Evolutionary conservation across 2,888 invertebrate genomes (phyloP).

Genomic region (Drosophila algonquin): DNA sequence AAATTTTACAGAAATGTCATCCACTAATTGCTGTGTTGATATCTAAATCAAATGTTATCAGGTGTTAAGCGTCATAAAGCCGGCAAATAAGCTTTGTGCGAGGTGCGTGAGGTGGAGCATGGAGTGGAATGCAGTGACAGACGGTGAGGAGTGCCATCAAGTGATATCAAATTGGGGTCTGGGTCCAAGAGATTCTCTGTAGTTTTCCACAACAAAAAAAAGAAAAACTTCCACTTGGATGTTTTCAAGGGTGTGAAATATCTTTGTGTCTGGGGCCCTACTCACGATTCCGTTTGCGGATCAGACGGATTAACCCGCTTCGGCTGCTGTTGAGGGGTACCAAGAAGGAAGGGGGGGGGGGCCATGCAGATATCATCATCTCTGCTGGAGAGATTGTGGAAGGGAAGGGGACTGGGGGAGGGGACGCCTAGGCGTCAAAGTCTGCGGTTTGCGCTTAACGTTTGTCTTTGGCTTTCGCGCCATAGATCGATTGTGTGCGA

Average conservation of each 20-base stretch:
- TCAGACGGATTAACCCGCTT: slow-evolving; percentile 6
- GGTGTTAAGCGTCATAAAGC: slow-evolving; percentile 69
- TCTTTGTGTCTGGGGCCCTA: slow-evolving; percentile 37
- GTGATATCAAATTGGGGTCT: slow-evolving; percentile 40
- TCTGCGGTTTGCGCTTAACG: slow-evolving; percentile 48
- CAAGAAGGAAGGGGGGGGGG: neutral
- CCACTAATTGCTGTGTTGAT: slow-evolving; percentile 63
- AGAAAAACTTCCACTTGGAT: slow-evolving; percentile 52
- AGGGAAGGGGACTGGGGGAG: slow-evolving; percentile 5
- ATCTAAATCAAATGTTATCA: slow-evolving; percentile 73
- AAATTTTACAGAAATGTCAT: slow-evolving; percentile 40
- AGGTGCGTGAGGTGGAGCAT: neutral
- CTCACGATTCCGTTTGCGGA: slow-evolving; percentile 24
- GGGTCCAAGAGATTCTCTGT: slow-evolving; percentile 31
- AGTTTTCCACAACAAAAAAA: slow-evolving; percentile 58
- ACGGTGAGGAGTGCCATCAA: slow-evolving; percentile 16
- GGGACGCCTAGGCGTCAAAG: slow-evolving; percentile 43
- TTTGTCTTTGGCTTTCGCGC: slow-evolving; percentile 72
- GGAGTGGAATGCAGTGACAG: neutral
- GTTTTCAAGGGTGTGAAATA: slow-evolving; percentile 39
- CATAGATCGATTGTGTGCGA: slow-evolving; percentile 49
- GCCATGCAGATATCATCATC: slow-evolving; percentile 26
- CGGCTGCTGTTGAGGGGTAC: slow-evolving; percentile 34
- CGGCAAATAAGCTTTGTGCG: slow-evolving; percentile 32
- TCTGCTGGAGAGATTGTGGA: neutral